Base-by-base conservation (phyloP, 2,888 invertebrate species). In the Ditula angustiorana region DNA sequence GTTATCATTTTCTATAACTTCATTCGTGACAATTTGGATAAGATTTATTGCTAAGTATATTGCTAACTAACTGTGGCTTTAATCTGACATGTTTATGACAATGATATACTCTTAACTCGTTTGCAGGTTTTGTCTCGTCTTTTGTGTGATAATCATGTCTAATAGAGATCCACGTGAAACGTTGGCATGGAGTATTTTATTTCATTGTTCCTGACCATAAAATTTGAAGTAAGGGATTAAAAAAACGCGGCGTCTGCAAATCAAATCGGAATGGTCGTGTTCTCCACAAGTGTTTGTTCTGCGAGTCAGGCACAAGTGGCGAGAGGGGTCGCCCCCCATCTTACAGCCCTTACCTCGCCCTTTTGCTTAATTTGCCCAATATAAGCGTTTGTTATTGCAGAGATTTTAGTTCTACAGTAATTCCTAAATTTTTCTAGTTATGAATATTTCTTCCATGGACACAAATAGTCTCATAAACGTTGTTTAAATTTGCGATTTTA, bases 361-460 rank as follows among this genome's bases (percentile, higher is more conserved):
- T 76, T 78, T 82, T 77, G 78, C 79, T 79, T 86, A 85, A 86
- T 87, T 86, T 86, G 86, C 83, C 76, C 85, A 81, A 85, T 80
- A 80, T 73, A 73, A 53, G 58, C 64, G 33, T 59, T 64, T 37
- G 59, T 59, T 59, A 61, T 47, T 55, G 61, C 50, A 44, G 41
- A 46, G 58, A 59, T 59, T 59, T 46, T 35, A 53, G 37, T 35
- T 37, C n/a, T 23, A 23, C 52, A 56, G 28, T 55, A 33, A 33
- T 52, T 41, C 30, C 16, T 10, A 41, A 19, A 1, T 1, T 21
- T 11, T 50, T 50, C 11, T 30, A 50, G 2, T 19, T 44, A 5
- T 41, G 19, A 41, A 41, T 19, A 7, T 5, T 16, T 16, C 37
- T 13, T 19, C 35, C 2, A 41, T 8, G 16, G 3, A 41, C 41